Conservation (phyloP, 2,888 invertebrate genomes). For the Leistus spinibarbis region DNA sequence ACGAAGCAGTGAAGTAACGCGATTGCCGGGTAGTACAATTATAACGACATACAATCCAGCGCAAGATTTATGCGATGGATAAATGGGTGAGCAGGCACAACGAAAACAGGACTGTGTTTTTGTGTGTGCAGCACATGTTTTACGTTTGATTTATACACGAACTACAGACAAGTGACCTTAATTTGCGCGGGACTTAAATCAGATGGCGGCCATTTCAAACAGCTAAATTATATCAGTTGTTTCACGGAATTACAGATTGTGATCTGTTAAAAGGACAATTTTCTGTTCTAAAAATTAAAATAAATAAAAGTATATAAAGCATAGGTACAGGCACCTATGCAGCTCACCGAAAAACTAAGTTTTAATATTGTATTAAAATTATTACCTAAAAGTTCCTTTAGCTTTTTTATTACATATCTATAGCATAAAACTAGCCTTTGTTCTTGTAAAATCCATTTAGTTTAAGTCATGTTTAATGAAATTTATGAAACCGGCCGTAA, state of each 20-base stretch:
- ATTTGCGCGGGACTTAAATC: neutral
- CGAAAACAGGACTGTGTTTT: neutral
- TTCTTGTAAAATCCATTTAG: no score
- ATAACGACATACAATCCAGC: constrained; percentile 36
- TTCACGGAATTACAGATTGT: neutral
- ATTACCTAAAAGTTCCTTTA: no score
- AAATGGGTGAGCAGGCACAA: constrained; percentile 14
- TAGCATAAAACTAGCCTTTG: no score
- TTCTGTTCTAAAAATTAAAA: no score
- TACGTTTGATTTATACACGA: constrained; percentile 27
- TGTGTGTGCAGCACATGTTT: constrained; percentile 12
- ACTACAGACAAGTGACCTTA: neutral
- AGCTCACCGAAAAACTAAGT: no score
- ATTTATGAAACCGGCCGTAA: no score
- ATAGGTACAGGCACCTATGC: no score
- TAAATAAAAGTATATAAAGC: no score
- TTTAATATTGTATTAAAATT: no score
- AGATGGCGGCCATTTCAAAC: neutral
- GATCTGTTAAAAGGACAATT: neutral
- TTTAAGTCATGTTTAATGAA: no score
- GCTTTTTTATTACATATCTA: no score
- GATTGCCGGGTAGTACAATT: constrained; percentile 33
- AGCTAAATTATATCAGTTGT: neutral
- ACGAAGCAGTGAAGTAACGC: constrained; percentile 28
- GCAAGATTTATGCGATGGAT: constrained; percentile 31